A percentile compares a stretch with the other conserved stretches of the same genome.
phyloP scores from a whole-genome alignment of 2,113 vertebrate species.

The Aspidoscelis tigris region DNA sequence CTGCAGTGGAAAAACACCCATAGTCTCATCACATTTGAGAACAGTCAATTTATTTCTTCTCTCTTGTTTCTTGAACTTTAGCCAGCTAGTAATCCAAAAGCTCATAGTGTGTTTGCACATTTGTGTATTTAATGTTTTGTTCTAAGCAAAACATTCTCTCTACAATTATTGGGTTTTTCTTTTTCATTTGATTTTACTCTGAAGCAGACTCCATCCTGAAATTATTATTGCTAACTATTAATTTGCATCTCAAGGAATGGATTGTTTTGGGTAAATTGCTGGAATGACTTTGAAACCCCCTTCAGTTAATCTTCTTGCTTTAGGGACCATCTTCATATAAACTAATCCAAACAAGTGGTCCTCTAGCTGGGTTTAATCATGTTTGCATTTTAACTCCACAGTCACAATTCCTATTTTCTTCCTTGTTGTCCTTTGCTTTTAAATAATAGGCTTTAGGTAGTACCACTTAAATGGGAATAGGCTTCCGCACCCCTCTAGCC shows the following conservation, averaged over 20 bases:
- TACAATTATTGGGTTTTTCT: background rate
- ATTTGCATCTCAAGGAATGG: background rate
- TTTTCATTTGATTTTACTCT: slow-evolving; percentile 1
- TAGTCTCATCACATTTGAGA: too few species aligned
- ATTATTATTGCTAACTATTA: background rate
- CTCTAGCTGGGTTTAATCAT: slow-evolving; percentile 1
- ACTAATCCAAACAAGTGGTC: slow-evolving; percentile 5
- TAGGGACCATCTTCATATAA: background rate
- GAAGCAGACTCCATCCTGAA: background rate
- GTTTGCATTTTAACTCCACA: background rate
- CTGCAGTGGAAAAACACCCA: too few species aligned
- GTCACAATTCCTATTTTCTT: background rate
- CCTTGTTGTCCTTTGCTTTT: background rate
- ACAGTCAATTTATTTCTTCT: too few species aligned
- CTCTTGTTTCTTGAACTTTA: too few species aligned
- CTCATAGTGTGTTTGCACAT: too few species aligned
- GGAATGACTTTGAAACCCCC: slow-evolving; percentile 14
- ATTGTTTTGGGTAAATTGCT: background rate
- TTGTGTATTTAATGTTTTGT: too few species aligned
- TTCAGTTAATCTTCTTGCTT: background rate
- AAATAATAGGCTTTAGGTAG: background rate
- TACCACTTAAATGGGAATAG: background rate
- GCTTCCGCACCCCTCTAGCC: background rate
- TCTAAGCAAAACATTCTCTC: too few species aligned
- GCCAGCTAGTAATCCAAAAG: too few species aligned